Conservation (phyloP, 2,888 invertebrate genomes). For the Mythimna loreyi region DNA sequence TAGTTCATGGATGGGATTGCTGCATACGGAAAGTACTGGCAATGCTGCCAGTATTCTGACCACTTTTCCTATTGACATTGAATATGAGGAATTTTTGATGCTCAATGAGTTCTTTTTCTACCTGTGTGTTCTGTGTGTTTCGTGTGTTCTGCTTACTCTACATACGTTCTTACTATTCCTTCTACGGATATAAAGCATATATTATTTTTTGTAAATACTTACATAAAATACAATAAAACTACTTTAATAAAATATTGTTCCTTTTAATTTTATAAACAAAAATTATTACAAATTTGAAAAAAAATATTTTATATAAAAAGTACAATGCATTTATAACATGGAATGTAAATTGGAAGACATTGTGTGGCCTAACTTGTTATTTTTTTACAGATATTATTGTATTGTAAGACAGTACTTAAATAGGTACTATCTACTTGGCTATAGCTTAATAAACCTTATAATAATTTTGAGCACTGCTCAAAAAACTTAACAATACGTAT, state of each 20-base stretch:
- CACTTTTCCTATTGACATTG: no score
- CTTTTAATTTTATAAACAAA: background rate
- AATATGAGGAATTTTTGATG: no score
- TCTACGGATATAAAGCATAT: slow-evolving; percentile 6
- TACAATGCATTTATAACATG: slow-evolving; percentile 35
- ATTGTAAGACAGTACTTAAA: background rate
- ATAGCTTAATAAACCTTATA: background rate
- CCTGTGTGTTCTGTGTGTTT: no score
- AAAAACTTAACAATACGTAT: slow-evolving; percentile 38
- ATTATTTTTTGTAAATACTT: background rate
- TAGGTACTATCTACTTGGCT: background rate
- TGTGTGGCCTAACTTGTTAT: background rate
- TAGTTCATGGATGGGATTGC: background rate
- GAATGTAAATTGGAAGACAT: slow-evolving; percentile 55
- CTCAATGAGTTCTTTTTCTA: no score
- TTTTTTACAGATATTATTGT: background rate
- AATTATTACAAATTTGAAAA: background rate
- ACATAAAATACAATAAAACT: slow-evolving; percentile 1
- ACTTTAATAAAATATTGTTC: background rate
- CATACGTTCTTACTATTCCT: no score
- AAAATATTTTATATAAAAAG: slow-evolving; percentile 20
- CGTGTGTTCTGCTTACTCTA: no score
- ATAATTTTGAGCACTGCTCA: slow-evolving; percentile 9
- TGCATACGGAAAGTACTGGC: no score
- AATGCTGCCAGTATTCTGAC: no score